phyloP scores from a whole-genome alignment of 1,140 invertebrate species.

The Drosophila mauritiana region DNA sequence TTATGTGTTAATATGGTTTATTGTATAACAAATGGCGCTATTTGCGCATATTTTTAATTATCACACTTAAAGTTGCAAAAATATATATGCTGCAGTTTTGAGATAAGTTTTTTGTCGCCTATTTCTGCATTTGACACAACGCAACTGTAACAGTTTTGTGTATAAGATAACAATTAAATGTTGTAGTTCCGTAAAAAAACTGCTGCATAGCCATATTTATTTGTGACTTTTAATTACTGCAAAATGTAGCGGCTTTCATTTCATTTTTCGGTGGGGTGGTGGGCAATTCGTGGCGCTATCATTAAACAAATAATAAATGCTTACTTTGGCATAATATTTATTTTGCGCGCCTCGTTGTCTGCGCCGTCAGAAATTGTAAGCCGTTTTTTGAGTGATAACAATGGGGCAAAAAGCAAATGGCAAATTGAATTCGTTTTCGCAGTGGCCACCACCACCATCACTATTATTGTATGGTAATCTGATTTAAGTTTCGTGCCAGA shows the following conservation, averaged over 20 bases:
- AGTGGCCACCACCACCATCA: background rate
- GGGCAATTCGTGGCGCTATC: constrained; percentile 13
- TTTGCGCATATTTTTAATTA: background rate
- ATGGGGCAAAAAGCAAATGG: constrained; percentile 14
- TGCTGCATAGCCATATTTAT: background rate
- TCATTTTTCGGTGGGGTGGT: too few species aligned
- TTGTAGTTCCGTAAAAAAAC: background rate
- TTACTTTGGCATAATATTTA: constrained; percentile 29
- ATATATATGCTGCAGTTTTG: background rate
- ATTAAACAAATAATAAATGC: constrained; percentile 12
- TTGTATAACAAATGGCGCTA: background rate
- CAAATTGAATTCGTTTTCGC: constrained; percentile 44
- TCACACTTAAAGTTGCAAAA: constrained; percentile 1
- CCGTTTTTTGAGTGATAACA: constrained; percentile 41
- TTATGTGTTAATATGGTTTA: too few species aligned
- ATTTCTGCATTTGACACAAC: background rate
- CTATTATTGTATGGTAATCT: constrained; percentile 69
- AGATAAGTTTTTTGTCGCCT: background rate
- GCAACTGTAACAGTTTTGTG: background rate
- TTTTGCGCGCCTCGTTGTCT: constrained; percentile 21
- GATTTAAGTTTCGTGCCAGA: constrained; percentile 58
- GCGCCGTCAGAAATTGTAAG: constrained; percentile 24
- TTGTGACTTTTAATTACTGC: constrained; percentile 14
- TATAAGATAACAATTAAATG: background rate
- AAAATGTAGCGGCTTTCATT: background rate